Conservation (phyloP, 2,888 invertebrate species). For the Drosophila limbata region DNA sequence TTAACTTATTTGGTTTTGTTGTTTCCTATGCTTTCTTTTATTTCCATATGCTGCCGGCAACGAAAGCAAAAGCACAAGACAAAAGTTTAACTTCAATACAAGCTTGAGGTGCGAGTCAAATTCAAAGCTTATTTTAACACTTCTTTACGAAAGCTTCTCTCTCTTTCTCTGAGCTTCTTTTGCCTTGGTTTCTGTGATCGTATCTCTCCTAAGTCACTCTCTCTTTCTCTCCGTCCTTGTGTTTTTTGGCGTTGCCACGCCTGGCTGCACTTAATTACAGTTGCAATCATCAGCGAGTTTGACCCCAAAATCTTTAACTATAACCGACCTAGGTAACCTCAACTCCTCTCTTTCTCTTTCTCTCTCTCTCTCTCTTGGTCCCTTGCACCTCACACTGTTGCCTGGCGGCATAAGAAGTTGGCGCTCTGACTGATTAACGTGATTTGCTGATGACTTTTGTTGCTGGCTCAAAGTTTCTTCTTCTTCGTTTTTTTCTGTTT, state of each 20-base stretch:
- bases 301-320: constrained; percentile 54
- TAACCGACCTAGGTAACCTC: constrained; percentile 22
- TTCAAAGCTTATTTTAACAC: constrained; percentile 34
- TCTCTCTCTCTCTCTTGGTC: not conserved
- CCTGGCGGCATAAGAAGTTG: constrained; percentile 38
- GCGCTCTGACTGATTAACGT: constrained; percentile 64
- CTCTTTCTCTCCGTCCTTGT: constrained; percentile 6
- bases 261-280: constrained; percentile 58
- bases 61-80: constrained; percentile 47
- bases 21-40: constrained; percentile 15
- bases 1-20: constrained; percentile 2
- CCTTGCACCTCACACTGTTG: not conserved
- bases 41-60: constrained; percentile 16
- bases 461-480: constrained; percentile 49
- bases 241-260: constrained; percentile 34
- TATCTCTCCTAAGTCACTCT: not conserved
- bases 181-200: constrained; percentile 26
- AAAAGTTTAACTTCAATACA: constrained; percentile 23
- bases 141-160: constrained; percentile 3
- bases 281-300: constrained; percentile 45
- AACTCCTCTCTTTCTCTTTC: not conserved
- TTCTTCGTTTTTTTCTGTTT: constrained; percentile 7
- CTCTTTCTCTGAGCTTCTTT: not conserved
- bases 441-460: constrained; percentile 69
- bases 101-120: constrained; percentile 25